Base-by-base conservation (phyloP, 2,888 invertebrate species). In the Hydraecia micacea region DNA sequence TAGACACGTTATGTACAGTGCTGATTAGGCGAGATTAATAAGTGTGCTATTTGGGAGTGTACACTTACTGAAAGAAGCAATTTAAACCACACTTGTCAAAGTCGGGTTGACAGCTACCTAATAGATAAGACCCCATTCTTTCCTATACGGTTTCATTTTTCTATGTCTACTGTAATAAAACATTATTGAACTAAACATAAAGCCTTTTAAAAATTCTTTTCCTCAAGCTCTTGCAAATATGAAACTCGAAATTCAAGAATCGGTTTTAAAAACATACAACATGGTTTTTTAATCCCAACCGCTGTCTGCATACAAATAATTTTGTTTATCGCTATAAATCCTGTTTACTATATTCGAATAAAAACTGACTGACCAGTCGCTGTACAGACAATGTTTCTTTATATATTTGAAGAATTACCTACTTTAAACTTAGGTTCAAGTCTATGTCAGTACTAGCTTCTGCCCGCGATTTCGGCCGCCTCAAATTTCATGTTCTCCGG, bases 1-100 rank as follows among this genome's bases (percentile, higher is more conserved):
- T 85, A 80, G 77, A 83, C 69, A 80, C 62, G 80, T 72, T 75
- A 46, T 76, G 75, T 70, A 73, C 74, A 76, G 60, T 80, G 76
- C 77, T 75, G 77, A 83, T 87, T 83, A 84, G 63, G 75, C 74
- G 69, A 86, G 60, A 86, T 87, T 79, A 79, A 76, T 79, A 77
- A 67, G 79, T 77, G 67, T 72, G 74, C 69, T 81, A 74, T 74
- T 80, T 81, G 74, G 63, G 77, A 79, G 65, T 58, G 32, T 52
- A 72, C 58, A 70, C n/a, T 71, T 49, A 58, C 60, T 68, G 25
- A 73, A 77, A 83, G 36, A 73, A 74, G 60, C 69, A 80, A 85
- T 86, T 80, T 72, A 79, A 77, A 80, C 46, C 62, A 72, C 55
- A 78, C 78, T 75, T 79, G 39, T 71, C 58, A 71, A 74, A 52